phyloP scores from a whole-genome alignment of 2,113 vertebrate genomes.

The Isichthys henryi region DNA sequence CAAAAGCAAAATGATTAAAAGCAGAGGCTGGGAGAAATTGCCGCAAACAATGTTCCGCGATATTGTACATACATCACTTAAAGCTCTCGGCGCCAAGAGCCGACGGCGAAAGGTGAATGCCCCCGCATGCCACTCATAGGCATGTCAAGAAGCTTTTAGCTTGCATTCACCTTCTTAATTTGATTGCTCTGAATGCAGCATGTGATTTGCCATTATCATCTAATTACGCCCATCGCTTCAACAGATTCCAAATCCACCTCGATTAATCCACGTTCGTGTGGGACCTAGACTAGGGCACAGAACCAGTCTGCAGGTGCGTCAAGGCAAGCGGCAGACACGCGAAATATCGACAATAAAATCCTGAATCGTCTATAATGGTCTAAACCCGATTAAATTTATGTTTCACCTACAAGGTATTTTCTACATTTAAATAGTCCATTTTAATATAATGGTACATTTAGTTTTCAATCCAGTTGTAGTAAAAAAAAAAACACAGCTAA shows the following conservation, averaged over 20 bases:
- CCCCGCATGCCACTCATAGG: constrained; percentile 20
- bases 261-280: not conserved
- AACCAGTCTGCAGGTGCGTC: not conserved
- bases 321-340: not conserved
- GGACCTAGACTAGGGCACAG: not conserved
- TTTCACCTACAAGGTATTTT: not conserved
- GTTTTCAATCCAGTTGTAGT: not conserved
- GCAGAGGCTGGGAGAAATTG: not conserved
- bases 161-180: constrained; percentile 24
- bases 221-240: constrained; percentile 13
- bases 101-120: not conserved
- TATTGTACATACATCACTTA: constrained; percentile 20
- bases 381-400: not conserved
- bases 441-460: not conserved
- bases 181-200: constrained; percentile 25
- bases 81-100: not conserved
- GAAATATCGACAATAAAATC: not conserved
- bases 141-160: constrained; percentile 36
- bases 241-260: constrained; percentile 16
- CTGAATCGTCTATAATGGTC: not conserved
- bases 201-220: constrained; percentile 9
- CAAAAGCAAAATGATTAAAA: constrained; percentile 17
- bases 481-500: not conserved
- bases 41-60: constrained; percentile 22
- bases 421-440: not conserved